Conservation (phyloP, 2,888 invertebrate species). For the Beris chalybata region DNA sequence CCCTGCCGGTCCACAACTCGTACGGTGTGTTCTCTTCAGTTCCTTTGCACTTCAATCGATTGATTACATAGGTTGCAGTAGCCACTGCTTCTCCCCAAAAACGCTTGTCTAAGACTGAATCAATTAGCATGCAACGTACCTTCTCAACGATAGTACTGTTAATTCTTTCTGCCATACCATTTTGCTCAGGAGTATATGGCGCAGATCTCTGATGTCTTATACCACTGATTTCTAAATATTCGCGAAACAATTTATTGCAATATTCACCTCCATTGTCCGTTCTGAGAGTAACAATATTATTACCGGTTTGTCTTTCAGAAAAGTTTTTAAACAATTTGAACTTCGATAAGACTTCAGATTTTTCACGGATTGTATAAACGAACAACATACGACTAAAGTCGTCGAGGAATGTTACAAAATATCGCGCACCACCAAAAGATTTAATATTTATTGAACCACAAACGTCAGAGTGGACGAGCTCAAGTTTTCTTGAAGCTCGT, state of each 20-base stretch:
- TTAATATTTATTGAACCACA: too few species aligned
- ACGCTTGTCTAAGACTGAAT: too few species aligned
- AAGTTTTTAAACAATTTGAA: background rate
- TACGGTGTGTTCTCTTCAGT: conserved; percentile 44
- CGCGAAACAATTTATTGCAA: conserved; percentile 37
- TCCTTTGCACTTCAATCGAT: conserved; percentile 22
- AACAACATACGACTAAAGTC: too few species aligned
- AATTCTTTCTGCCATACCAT: background rate
- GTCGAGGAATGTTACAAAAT: too few species aligned
- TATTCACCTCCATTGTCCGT: conserved; percentile 43
- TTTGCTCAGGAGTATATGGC: conserved; percentile 31
- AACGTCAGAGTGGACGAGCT: too few species aligned
- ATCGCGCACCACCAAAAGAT: too few species aligned
- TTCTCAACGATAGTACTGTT: too few species aligned
- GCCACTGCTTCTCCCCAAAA: too few species aligned
- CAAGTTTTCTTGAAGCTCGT: too few species aligned
- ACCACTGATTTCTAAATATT: background rate
- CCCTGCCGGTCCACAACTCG: conserved; percentile 47
- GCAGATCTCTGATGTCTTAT: conserved; percentile 26
- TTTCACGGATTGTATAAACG: too few species aligned
- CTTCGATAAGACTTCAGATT: too few species aligned
- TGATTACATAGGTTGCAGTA: conserved; percentile 9
- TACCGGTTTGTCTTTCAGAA: background rate
- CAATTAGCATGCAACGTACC: too few species aligned
- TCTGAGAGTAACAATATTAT: conserved; percentile 32